These are phyloP conservation scores for Crotalus horridus DNA, from an alignment of 2,113 vertebrate genomes.

Conservation along the genomic window DNA sequence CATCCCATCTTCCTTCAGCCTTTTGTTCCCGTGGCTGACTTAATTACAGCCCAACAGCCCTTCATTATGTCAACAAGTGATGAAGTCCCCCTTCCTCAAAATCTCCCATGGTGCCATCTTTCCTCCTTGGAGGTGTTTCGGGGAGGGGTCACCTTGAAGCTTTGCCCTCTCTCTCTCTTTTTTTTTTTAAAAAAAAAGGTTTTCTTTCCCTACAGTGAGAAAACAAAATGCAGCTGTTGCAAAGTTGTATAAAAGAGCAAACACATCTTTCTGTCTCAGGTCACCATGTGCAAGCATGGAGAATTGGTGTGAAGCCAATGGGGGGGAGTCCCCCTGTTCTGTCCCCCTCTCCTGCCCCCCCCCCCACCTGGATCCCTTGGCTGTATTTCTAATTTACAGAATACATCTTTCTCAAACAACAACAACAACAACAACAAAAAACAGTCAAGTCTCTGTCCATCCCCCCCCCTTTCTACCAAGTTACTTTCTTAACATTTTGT, in stretches of 20 bases:
- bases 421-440: not conserved
- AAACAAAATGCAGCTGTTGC: conserved; percentile 73
- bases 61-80: conserved; percentile 59
- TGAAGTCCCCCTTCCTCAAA: conserved; percentile 42
- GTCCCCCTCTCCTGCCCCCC: conserved; percentile 53
- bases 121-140: conserved; percentile 19
- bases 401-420: conserved; percentile 82
- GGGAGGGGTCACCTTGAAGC: conserved; percentile 57
- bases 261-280: conserved; percentile 44
- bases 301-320: conserved; percentile 55
- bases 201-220: conserved; percentile 59
- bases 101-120: conserved; percentile 39
- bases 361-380: conserved; percentile 73
- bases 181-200: conserved; percentile 38
- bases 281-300: conserved; percentile 50
- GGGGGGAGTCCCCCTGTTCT: not conserved
- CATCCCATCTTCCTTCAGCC: not conserved
- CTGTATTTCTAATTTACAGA: conserved; percentile 93
- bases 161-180: conserved; percentile 66
- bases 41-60: conserved; percentile 45
- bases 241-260: conserved; percentile 60
- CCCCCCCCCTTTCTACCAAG: conserved; percentile 81
- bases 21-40: conserved; percentile 30
- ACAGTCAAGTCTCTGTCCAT: conserved; percentile 81
- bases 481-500: conserved; percentile 92